A percentile compares a stretch with the other conserved stretches of the same genome.
phyloP scores from a whole-genome alignment of 2,888 invertebrate genomes.

The Omphaloscelis lunosa region DNA sequence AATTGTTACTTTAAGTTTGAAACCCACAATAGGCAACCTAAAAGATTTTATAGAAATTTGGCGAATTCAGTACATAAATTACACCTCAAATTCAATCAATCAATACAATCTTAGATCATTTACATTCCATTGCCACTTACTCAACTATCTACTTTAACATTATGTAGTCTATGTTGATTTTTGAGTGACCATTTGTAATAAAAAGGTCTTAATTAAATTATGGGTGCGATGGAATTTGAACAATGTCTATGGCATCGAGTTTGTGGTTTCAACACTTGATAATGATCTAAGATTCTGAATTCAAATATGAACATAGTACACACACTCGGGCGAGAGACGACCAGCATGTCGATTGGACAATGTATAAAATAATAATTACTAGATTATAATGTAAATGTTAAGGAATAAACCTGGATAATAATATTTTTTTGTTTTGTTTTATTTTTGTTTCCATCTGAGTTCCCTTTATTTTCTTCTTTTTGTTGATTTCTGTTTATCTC shows the following conservation, averaged over 20 bases:
- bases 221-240: not conserved
- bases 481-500: not conserved
- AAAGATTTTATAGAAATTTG: constrained; percentile 27
- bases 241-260: not conserved
- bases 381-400: constrained; percentile 89
- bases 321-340: constrained; percentile 80
- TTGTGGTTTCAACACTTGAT: not conserved
- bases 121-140: not conserved
- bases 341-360: constrained; percentile 85
- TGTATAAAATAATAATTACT: constrained; percentile 89
- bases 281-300: constrained; percentile 16
- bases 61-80: constrained; percentile 59
- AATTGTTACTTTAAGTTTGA: constrained; percentile 56
- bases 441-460: constrained; percentile 64
- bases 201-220: not conserved
- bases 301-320: constrained; percentile 73
- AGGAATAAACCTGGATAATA: constrained; percentile 90
- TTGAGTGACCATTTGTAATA: not conserved
- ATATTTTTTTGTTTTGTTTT: constrained; percentile 87
- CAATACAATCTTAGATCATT: constrained; percentile 5
- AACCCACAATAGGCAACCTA: not conserved
- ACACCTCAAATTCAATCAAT: constrained; percentile 7
- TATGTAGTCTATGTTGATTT: constrained; percentile 1
- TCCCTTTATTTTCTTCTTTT: constrained; percentile 43
- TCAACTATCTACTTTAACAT: not conserved